These are phyloP conservation scores for Tanytarsus gracilentus DNA, from an alignment of 2,888 invertebrate genomes.

Conservation along the genomic window DNA sequence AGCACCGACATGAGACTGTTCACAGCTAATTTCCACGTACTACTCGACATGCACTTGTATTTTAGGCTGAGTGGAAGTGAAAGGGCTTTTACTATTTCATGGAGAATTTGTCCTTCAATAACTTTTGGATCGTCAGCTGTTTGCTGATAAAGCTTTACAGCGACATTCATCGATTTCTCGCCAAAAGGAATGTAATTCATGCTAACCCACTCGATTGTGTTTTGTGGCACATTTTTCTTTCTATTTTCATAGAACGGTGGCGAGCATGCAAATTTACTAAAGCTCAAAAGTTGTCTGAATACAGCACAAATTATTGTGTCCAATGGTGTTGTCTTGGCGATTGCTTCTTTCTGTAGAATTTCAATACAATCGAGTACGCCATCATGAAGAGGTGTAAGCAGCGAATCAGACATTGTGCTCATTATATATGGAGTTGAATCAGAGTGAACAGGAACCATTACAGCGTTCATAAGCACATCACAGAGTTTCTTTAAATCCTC, in stretches of 20 bases:
- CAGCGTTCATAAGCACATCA: constrained; percentile 62
- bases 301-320: constrained; percentile 58
- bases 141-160: constrained; percentile 63
- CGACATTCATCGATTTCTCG: constrained; percentile 66
- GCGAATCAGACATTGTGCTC: constrained; percentile 67
- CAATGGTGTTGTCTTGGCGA: constrained; percentile 49
- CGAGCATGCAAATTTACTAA: constrained; percentile 61
- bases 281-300: constrained; percentile 55
- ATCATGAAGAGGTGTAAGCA: constrained; percentile 74
- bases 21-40: constrained; percentile 76
- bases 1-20: constrained; percentile 67
- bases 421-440: constrained; percentile 75
- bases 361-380: constrained; percentile 79
- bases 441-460: constrained; percentile 70
- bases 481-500: constrained; percentile 74
- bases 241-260: constrained; percentile 50
- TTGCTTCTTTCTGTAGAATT: constrained; percentile 69
- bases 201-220: constrained; percentile 61
- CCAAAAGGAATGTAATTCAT: constrained; percentile 82
- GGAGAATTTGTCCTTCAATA: constrained; percentile 60
- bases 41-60: constrained; percentile 68
- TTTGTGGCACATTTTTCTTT: constrained; percentile 35
- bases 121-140: constrained; percentile 63
- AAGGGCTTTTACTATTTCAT: constrained; percentile 58
- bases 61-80: constrained; percentile 67